A percentile compares a stretch with the other conserved stretches of the same genome.
These are phyloP conservation scores for Phylloscopus trochilus DNA, from an alignment of 2,113 vertebrate genomes.

Conservation along the genomic window DNA sequence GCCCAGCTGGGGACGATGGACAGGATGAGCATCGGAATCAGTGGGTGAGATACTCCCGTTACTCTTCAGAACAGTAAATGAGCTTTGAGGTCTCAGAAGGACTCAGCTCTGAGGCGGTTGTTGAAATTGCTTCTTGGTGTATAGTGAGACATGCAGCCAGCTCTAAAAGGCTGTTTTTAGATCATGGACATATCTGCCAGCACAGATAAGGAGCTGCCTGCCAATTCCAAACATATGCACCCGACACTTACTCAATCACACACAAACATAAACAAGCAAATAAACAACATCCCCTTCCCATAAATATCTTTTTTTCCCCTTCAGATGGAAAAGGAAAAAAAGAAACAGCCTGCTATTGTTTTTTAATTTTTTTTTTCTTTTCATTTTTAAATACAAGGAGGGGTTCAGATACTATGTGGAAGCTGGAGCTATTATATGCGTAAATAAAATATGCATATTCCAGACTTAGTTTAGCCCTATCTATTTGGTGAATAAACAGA, in stretches of 20 bases:
- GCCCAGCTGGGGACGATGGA: neutral
- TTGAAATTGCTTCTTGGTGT: slow-evolving; percentile 29
- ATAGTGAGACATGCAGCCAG: slow-evolving; percentile 2
- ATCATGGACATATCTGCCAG: slow-evolving; percentile 51
- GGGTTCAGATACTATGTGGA: neutral
- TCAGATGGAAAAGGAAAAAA: neutral
- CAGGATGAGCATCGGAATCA: neutral
- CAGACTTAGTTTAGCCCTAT: neutral
- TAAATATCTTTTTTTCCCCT: neutral
- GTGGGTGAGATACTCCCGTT: neutral
- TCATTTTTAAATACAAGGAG: neutral
- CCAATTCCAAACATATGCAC: slow-evolving; percentile 29
- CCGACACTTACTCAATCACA: slow-evolving; percentile 21
- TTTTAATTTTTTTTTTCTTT: neutral
- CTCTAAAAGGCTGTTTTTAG: slow-evolving; percentile 59
- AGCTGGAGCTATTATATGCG: neutral
- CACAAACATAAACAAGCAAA: slow-evolving; percentile 56
- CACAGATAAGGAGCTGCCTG: slow-evolving; percentile 52
- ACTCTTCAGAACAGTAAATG: neutral
- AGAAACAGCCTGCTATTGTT: neutral
- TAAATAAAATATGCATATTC: neutral
- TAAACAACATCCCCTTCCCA: neutral
- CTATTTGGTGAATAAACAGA: neutral
- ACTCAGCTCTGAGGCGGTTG: neutral
- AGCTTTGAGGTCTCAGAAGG: neutral